Percentiles rank a stretch among this genome's conserved stretches.
Evolutionary conservation across 1,140 invertebrate genomes (phyloP).

Genomic region (Drosophila sproati): DNA sequence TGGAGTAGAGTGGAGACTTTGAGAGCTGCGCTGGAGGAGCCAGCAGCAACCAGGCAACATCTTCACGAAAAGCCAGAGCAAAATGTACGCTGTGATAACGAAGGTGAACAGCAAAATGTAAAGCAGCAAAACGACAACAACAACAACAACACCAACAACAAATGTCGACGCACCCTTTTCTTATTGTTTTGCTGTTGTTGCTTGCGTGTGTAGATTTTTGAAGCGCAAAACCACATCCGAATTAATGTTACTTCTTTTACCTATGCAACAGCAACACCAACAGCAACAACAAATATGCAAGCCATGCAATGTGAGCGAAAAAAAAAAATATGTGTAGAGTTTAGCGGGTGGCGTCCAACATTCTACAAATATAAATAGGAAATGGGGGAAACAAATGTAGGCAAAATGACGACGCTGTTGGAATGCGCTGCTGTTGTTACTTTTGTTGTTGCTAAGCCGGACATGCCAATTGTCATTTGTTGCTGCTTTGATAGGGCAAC

Average conservation of each 20-base stretch:
- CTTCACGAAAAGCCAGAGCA: conserved; percentile 66
- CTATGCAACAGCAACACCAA: conserved; percentile 39
- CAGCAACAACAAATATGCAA: conserved; percentile 7
- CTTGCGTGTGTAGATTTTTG: conserved; percentile 42
- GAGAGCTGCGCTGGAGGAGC: conserved; percentile 37
- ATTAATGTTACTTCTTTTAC: conserved; percentile 50
- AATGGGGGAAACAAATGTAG: conserved; percentile 32
- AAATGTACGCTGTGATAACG: conserved; percentile 72
- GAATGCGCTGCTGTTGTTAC: conserved; percentile 45
- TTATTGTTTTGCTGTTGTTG: conserved; percentile 51
- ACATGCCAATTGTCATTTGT: conserved; percentile 65
- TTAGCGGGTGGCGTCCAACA: conserved; percentile 67
- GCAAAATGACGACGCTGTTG: conserved; percentile 53
- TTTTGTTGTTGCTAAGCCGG: conserved; percentile 59
- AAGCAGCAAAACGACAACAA: conserved; percentile 62
- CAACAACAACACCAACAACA: conserved; percentile 59
- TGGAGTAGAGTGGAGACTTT: conserved; percentile 45
- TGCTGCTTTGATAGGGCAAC: conserved; percentile 26
- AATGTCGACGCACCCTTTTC: conserved; percentile 80
- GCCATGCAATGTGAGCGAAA: conserved; percentile 9
- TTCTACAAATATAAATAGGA: conserved; percentile 35
- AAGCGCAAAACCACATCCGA: conserved; percentile 80
- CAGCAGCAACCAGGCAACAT: conserved; percentile 45
- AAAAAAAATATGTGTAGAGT: conserved; percentile 29
- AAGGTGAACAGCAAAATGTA: conserved; percentile 78